Evolutionary conservation across 2,888 invertebrate genomes (phyloP), one percentile per base, ranked within the genome.

Genomic region (Andrena minutula): DNA sequence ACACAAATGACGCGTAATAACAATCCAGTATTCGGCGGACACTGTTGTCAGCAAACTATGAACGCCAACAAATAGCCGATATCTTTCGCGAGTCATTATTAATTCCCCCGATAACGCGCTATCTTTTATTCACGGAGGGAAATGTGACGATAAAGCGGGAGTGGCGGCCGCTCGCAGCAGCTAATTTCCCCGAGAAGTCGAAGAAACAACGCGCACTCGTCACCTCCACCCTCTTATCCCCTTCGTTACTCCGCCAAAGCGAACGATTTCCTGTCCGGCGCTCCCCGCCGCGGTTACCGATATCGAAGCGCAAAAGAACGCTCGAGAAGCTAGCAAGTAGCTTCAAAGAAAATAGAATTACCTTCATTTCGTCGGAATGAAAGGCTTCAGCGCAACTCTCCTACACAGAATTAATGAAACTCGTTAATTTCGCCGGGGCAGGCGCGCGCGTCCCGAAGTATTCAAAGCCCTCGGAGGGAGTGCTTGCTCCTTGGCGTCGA

Each of bases 121-220:
- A 77, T 77, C 69, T 75, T 77, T 80, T 80, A 80, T 77, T 80
- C 72, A 68, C 68, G 72, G 53, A 61, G 68, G 49, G 63, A 64
- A 64, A 26, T 68, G 35, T 53, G 72, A 47, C 61, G 80, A 79
- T 71, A 61, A 71, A 69, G 65, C 66, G 51, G 60, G 60, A 65
- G 64, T 53, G 28, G 66, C 28, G n/a, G 47, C 58, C 23, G 53
- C 53, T 28, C 56, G 51, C 71, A 10, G 41, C 53, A 58, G 47
- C 75, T 63, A 74, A 69, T 84, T 79, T 84, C 78, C 81, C 51
- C 51, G 64, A 10, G 61, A 58, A 51, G 2, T 26, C 75, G 64
- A 75, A 77, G 70, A 64, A 80, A 61, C 68, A 68, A 68, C 70
- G 32, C 20, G 32, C 32, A 53, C 26, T 30, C 53, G 65, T 16